These are phyloP conservation scores for Magallana angulata DNA, from an alignment of 1,140 invertebrate genomes.

Conservation along the genomic window DNA sequence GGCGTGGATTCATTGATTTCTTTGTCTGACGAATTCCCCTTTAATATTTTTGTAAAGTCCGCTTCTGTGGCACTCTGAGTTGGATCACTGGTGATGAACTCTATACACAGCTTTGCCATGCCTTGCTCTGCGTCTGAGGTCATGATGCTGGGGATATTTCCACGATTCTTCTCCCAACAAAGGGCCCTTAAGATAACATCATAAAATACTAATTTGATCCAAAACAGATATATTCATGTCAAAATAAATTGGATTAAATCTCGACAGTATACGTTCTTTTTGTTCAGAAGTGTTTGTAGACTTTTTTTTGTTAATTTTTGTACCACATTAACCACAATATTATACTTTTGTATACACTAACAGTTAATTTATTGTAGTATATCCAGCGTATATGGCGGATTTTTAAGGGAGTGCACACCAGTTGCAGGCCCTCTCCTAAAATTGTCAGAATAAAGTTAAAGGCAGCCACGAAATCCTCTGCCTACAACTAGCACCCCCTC, in stretches of 20 bases:
- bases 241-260: not conserved
- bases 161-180: conserved; percentile 43
- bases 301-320: no score
- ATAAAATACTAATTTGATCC: not conserved
- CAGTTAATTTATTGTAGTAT: no score
- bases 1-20: conserved; percentile 50
- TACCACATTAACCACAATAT: no score
- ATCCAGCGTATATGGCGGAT: no score
- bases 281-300: no score
- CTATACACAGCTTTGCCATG: conserved; percentile 50
- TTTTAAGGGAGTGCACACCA: no score
- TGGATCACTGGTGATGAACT: conserved; percentile 41
- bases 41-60: not conserved
- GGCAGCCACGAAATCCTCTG: no score
- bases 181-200: conserved; percentile 29
- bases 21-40: conserved; percentile 24
- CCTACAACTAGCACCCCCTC: no score
- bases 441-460: no score
- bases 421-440: no score
- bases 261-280: no score
- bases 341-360: no score
- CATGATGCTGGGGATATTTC: conserved; percentile 14
- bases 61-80: not conserved
- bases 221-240: not conserved
- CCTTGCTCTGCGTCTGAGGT: conserved; percentile 43